Base-by-base conservation (phyloP, 2,888 invertebrate species). In the Agonopterix alstromeriana region DNA sequence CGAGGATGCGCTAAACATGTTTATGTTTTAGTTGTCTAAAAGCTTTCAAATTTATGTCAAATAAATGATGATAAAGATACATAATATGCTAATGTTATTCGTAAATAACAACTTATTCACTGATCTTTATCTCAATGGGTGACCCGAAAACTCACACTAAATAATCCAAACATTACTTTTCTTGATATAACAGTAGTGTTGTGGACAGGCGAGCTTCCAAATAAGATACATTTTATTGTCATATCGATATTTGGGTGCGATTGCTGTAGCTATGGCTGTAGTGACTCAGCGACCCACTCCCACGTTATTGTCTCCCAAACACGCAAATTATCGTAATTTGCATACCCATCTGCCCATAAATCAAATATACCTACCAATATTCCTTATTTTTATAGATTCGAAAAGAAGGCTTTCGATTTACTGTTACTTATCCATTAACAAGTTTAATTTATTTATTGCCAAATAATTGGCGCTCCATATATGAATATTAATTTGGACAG, bases 271-370 rank as follows among this genome's bases (percentile, higher is more conserved):
- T 72, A 65, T 70, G 65, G 43, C 51, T 57, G 65, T 27, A 27
- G 27, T 84, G 84, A 82, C 62, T 83, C 81, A 82, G 56, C 58
- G 46, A 43, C 56, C 60, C 51, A 60, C 76, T 57, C 79, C 79
- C 71, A 77, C 77, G 49, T 53, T 54, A 62, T 61, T 60, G 65
- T 69, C 58, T 58, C 58, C 57, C 55, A 51, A 60, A 54, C 55
- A 50, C 60, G 60, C 64, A 65, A 62, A 61, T 67, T 58, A 54
- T 53, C 51, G 53, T 51, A 51, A 70, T 76, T 75, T 67, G 50
- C 73, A 73, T 70, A 73, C 67, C 57, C 63, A 73, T 63, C 61
- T 57, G 45, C 52, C 61, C 61, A 65, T 66, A 67, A 67, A 66
- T 54, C 54, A 58, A 56, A 55, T 56, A 55, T 53, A 54, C 54